A percentile compares a stretch with the other conserved stretches of the same genome.
Conservation (phyloP, 2,113 vertebrate species). For the Pygoscelis adeliae region DNA sequence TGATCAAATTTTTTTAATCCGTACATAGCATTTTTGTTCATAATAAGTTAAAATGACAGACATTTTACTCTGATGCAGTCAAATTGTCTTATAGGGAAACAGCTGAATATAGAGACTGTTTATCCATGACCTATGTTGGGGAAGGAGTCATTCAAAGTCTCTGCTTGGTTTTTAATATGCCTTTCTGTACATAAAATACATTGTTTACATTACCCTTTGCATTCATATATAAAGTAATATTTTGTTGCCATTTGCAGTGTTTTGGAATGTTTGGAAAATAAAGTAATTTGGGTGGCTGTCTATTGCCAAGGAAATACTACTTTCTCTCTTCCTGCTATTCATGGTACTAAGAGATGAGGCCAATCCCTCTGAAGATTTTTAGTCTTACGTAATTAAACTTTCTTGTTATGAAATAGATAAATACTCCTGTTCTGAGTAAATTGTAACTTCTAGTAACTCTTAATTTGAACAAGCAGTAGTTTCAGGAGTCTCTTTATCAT, state of each 20-base stretch:
- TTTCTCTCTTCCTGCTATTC: background rate
- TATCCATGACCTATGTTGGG: background rate
- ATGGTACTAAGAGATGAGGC: background rate
- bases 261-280: background rate
- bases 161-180: background rate
- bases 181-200: background rate
- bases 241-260: background rate
- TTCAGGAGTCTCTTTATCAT: background rate
- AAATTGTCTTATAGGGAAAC: background rate
- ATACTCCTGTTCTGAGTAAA: background rate
- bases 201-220: background rate
- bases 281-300: background rate
- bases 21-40: background rate
- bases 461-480: background rate
- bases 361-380: background rate
- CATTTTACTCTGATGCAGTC: background rate
- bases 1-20: background rate
- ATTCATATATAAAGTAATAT: background rate
- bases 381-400: background rate
- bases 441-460: background rate
- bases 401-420: background rate
- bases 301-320: background rate
- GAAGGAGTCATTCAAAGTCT: background rate
- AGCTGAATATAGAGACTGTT: background rate
- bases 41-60: background rate